These are phyloP conservation scores for Dysmachus trigonus DNA, from an alignment of 2,888 invertebrate genomes.

Conservation along the genomic window DNA sequence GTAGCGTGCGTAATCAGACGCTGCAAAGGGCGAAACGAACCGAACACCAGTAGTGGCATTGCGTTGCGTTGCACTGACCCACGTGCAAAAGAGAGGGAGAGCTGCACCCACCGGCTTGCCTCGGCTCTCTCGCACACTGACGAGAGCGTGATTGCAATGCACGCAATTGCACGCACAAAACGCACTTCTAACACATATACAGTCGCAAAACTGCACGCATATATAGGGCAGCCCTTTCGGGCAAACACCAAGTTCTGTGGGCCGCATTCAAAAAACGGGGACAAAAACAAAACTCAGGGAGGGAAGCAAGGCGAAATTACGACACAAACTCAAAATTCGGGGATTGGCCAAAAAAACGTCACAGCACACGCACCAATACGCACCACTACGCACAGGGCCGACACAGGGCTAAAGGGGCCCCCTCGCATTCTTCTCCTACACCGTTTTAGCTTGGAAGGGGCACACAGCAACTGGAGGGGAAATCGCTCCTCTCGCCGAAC, in stretches of 20 bases:
- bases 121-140: background rate
- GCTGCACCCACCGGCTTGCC: slow-evolving; percentile 23
- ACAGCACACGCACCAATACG: background rate
- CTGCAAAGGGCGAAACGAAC: slow-evolving; percentile 23
- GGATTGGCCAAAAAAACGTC: background rate
- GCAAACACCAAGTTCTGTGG: background rate
- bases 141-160: background rate
- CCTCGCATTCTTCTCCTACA: background rate
- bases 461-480: background rate
- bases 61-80: background rate
- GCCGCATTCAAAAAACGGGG: background rate
- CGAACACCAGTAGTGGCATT: background rate
- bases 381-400: background rate
- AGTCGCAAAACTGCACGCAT: background rate
- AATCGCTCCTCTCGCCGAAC: background rate
- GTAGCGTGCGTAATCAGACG: background rate
- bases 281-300: background rate
- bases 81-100: slow-evolving; percentile 26
- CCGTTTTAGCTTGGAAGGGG: background rate
- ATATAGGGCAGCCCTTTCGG: background rate
- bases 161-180: slow-evolving; percentile 4
- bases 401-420: background rate
- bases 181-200: background rate
- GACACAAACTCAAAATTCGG: background rate
- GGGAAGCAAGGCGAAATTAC: slow-evolving; percentile 28